Percentiles rank a stretch among this genome's conserved stretches.
Conservation (phyloP, 2,797 vertebrate species). For the Phataginus tricuspis region DNA sequence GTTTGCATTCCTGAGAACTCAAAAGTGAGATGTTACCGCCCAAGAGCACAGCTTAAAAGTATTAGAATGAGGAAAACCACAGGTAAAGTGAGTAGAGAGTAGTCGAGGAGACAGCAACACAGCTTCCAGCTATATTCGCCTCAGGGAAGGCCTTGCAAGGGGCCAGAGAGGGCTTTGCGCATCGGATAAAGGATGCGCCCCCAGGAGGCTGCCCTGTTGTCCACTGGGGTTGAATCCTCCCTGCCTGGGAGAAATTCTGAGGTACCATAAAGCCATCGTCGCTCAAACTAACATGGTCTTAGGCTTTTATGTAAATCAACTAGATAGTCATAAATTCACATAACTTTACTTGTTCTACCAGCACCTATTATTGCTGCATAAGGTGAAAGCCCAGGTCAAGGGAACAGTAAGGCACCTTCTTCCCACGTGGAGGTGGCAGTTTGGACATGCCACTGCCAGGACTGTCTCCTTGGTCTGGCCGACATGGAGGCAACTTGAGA, state of each 20-base stretch:
- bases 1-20: background rate
- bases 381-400: background rate
- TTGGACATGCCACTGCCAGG: background rate
- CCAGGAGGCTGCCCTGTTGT: background rate
- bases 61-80: background rate
- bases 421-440: accelerated
- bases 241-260: background rate
- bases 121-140: background rate
- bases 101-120: background rate
- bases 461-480: background rate
- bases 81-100: background rate
- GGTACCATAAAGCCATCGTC: background rate
- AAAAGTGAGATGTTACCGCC: background rate
- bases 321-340: background rate
- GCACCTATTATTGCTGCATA: background rate
- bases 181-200: background rate
- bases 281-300: background rate
- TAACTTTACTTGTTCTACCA: background rate
- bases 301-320: background rate
- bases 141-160: background rate
- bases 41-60: background rate
- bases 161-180: too few relatives aligned
- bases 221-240: background rate
- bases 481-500: background rate
- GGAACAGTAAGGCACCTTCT: background rate